Evolutionary conservation across 2,797 vertebrate species (phyloP), one percentile per base, ranked within the genome.

Genomic region (Tiaroga cobitis): DNA sequence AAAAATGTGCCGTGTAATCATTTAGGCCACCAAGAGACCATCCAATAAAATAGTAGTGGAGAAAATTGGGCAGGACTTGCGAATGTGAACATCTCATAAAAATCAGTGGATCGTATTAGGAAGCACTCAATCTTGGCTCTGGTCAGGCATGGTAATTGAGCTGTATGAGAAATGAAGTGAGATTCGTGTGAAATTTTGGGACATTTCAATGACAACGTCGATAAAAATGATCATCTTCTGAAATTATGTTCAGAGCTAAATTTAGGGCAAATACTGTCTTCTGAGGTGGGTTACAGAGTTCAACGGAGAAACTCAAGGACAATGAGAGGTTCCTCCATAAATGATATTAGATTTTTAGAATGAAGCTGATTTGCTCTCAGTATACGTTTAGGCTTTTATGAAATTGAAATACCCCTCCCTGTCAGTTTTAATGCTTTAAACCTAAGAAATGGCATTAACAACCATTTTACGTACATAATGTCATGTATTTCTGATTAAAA

Each of bases 51-150:
- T 51, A 61, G 43, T 37, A 84, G 32, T 43, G 75, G 32, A 63
- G 51, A 77, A 85, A 85, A 84, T 19, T 80, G 59, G 73, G 83
- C 72, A 82, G 67, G 73, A 59, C 82, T 65, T 73, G 80, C 54
- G 41, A 88, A 76, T 85, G 29, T 82, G 86, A 80, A 87, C 73
- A 72, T 87, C 46, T 82, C 43, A 76, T 82, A 78, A 85, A 87
- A 87, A 67, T 65, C 68, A 74, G 54, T 56, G 73, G 59, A 75
- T 88, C 74, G 59, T 76, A 86, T 86, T 82, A 84, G 83, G 82
- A 84, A 46, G 61, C 82, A 84, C 78, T 89, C 81, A 81, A 63
- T 87, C 77, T 83, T 54, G 41, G 73, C 39, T 68, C 41, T 49
- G 69, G 63, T 83, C 70, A 85, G 80, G 61, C 70, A 43, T 76